A percentile compares a stretch with the other conserved stretches of the same genome.
Evolutionary conservation across 2,113 vertebrate genomes (phyloP).

Genomic region (Oncorhynchus masou): DNA sequence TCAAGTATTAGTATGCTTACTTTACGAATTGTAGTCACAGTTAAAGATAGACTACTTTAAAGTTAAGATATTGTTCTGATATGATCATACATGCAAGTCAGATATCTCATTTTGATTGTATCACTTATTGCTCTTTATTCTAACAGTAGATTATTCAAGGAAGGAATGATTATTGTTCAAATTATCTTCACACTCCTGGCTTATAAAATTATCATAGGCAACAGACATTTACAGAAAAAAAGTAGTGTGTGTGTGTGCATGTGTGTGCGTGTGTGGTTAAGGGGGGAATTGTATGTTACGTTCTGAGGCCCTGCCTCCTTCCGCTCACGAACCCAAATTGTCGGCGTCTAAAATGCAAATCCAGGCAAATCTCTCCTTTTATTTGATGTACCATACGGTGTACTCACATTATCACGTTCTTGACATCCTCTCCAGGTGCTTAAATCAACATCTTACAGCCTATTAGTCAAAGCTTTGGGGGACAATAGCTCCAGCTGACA

Average conservation of each 20-base stretch:
- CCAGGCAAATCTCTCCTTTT: conserved; percentile 52
- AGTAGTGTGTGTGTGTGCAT: not conserved
- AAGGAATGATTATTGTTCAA: conserved; percentile 73
- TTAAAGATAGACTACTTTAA: no score
- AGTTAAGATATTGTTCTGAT: no score
- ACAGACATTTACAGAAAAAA: no score
- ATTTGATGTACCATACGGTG: conserved; percentile 44
- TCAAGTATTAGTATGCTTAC: no score
- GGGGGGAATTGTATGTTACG: not conserved
- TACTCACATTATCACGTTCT: conserved; percentile 49
- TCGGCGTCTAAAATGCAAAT: conserved; percentile 65
- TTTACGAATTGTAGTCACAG: no score
- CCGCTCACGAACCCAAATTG: conserved; percentile 45
- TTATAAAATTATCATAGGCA: no score
- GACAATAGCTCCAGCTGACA: conserved; percentile 51
- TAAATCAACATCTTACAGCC: conserved; percentile 67
- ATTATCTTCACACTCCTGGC: no score
- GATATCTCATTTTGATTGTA: no score
- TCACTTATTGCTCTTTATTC: no score
- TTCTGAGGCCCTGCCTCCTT: not conserved
- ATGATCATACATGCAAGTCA: no score
- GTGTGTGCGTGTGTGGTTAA: not conserved
- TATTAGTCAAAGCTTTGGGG: conserved; percentile 59
- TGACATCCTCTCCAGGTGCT: conserved; percentile 49
- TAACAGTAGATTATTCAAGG: conserved; percentile 78